phyloP scores from a whole-genome alignment of 2,888 invertebrate genomes.

The Epinotia bilunana region DNA sequence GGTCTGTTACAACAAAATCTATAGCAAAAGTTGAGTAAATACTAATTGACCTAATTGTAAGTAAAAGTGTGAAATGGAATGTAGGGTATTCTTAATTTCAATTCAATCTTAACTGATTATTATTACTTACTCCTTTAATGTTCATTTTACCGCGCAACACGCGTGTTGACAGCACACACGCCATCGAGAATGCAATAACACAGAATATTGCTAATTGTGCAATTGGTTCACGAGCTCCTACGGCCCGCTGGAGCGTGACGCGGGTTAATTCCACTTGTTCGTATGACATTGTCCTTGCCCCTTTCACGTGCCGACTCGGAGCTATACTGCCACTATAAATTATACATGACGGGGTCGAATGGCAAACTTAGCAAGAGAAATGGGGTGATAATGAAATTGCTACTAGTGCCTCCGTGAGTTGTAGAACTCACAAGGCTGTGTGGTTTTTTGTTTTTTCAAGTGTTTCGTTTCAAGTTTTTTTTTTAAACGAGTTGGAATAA shows the following conservation, averaged over 20 bases:
- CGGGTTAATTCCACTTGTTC: slow-evolving; percentile 41
- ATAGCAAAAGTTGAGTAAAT: background rate
- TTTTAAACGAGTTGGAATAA: too few species aligned
- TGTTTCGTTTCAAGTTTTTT: too few species aligned
- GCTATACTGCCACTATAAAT: background rate
- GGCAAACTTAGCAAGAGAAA: background rate
- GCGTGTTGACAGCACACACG: slow-evolving; percentile 23
- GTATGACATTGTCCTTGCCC: slow-evolving; percentile 34
- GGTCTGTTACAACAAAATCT: background rate
- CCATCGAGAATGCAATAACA: slow-evolving; percentile 32
- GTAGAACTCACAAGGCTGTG: too few species aligned
- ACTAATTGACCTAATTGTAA: too few species aligned
- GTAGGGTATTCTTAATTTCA: too few species aligned
- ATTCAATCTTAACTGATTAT: background rate
- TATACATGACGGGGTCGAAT: background rate
- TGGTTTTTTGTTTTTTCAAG: too few species aligned
- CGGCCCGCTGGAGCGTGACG: slow-evolving; percentile 26
- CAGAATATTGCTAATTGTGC: slow-evolving; percentile 42
- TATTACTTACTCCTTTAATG: background rate
- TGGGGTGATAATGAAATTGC: background rate
- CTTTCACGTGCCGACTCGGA: slow-evolving; percentile 7
- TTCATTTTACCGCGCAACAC: slow-evolving; percentile 9
- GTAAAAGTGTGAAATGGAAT: background rate
- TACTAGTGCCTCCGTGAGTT: too few species aligned
- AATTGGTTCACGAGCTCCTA: slow-evolving; percentile 27